Conservation (phyloP, 2,888 invertebrate species). For the Mythimna vitellina region DNA sequence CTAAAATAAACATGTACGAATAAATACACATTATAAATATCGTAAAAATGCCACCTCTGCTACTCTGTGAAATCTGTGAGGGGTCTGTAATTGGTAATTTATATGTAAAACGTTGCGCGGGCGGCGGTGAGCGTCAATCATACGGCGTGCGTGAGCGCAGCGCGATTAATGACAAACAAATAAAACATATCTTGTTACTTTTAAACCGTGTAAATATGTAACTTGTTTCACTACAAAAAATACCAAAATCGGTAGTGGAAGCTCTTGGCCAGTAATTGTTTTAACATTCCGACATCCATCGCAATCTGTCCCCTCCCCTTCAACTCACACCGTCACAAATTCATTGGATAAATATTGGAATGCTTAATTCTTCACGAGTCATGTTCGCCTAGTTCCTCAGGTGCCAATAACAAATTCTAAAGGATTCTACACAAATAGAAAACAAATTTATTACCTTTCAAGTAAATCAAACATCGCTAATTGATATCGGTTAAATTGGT, state of each 20-base stretch:
- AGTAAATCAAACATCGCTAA: constrained; percentile 72
- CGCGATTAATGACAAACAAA: constrained; percentile 66
- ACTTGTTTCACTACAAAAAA: constrained; percentile 36
- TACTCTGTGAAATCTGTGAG: constrained; percentile 63
- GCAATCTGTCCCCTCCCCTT: not conserved
- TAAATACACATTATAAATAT: constrained; percentile 45
- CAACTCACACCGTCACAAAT: constrained; percentile 6
- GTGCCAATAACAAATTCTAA: constrained; percentile 40
- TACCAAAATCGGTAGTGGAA: constrained; percentile 3
- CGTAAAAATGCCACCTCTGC: constrained; percentile 72
- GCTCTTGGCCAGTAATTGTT: constrained; percentile 23
- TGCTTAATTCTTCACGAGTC: constrained; percentile 18
- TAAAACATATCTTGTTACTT: constrained; percentile 61
- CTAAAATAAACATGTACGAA: constrained; percentile 50
- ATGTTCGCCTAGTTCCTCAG: constrained; percentile 30
- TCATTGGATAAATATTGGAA: constrained; percentile 7
- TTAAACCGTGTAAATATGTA: constrained; percentile 45
- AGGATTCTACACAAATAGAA: constrained; percentile 65
- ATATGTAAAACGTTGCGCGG: constrained; percentile 86
- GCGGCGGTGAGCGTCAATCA: constrained; percentile 81
- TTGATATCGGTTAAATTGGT: constrained; percentile 79
- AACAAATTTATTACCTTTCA: constrained; percentile 68
- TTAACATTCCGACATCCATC: constrained; percentile 16
- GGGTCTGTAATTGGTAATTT: constrained; percentile 84
- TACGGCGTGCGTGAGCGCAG: constrained; percentile 61